Conservation (phyloP, 2,113 vertebrate species). For the Tachycineta bicolor region DNA sequence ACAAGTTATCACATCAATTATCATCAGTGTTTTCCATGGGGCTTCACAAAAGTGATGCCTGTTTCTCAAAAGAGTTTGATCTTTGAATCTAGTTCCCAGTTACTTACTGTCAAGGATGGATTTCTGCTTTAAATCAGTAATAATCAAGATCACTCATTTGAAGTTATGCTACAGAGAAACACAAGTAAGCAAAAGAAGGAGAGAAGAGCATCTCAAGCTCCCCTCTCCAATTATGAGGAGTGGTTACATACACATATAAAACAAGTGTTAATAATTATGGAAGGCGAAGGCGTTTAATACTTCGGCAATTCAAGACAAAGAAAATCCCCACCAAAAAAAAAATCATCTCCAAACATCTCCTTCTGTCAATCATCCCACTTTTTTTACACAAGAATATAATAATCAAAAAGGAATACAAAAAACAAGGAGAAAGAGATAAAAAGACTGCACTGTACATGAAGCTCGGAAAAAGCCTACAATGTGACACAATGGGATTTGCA, state of each 20-base stretch:
- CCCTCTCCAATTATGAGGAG: rapidly evolving
- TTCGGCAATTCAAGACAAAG: not conserved
- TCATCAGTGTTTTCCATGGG: not conserved
- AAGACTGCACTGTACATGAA: not conserved
- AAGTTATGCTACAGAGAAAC: not conserved
- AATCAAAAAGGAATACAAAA: not conserved
- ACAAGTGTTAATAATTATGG: not conserved
- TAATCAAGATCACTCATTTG: not conserved
- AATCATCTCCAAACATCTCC: not conserved
- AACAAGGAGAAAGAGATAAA: not conserved
- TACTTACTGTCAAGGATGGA: not conserved
- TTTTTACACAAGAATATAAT: not conserved
- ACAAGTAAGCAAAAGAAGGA: not conserved
- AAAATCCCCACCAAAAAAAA: not conserved
- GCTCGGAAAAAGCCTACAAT: not conserved
- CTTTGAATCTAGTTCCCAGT: not conserved
- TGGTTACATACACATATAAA: rapidly evolving
- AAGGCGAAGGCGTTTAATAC: not conserved
- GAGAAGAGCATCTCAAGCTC: not conserved
- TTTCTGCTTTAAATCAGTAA: not conserved
- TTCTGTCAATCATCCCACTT: not conserved
- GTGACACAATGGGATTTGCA: not conserved
- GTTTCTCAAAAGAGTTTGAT: not conserved
- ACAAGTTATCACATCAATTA: not conserved
- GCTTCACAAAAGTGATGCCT: not conserved